phyloP scores from a whole-genome alignment of 1,140 invertebrate genomes.

The Oreohelix idahoensis region DNA sequence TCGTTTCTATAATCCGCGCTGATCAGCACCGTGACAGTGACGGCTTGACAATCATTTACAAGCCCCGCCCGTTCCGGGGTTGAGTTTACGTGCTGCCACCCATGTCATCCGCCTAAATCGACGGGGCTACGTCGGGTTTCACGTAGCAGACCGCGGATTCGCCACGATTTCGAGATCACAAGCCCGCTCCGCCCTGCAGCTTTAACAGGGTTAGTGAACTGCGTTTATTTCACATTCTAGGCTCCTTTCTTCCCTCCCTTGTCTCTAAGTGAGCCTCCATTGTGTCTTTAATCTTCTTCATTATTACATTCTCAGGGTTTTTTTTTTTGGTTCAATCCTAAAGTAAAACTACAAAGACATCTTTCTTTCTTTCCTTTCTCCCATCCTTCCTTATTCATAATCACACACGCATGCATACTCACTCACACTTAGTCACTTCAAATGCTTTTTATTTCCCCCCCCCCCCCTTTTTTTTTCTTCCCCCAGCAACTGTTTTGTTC shows the following conservation, averaged over 20 bases:
- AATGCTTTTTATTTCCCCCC: no score
- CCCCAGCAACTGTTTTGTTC: no score
- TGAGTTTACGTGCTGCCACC: neutral
- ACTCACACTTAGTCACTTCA: no score
- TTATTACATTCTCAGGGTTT: neutral
- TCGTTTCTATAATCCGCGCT: neutral
- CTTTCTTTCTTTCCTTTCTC: neutral
- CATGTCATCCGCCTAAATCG: neutral
- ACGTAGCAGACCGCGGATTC: neutral
- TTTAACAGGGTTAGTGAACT: no score
- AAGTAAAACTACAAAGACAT: neutral
- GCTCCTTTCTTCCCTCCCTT: no score
- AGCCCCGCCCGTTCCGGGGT: neutral
- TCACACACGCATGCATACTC: no score
- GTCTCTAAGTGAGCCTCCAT: neutral
- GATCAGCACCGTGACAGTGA: neutral
- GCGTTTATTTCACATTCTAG: no score
- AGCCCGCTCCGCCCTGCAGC: no score
- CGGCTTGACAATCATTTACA: neutral
- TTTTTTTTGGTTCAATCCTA: neutral
- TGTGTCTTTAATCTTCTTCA: neutral
- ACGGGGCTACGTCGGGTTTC: neutral
- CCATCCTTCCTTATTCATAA: neutral
- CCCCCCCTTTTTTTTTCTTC: no score
- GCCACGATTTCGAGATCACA: no score